phyloP scores from a whole-genome alignment of 2,797 vertebrate genomes.

The Hoplostethus mediterraneus region DNA sequence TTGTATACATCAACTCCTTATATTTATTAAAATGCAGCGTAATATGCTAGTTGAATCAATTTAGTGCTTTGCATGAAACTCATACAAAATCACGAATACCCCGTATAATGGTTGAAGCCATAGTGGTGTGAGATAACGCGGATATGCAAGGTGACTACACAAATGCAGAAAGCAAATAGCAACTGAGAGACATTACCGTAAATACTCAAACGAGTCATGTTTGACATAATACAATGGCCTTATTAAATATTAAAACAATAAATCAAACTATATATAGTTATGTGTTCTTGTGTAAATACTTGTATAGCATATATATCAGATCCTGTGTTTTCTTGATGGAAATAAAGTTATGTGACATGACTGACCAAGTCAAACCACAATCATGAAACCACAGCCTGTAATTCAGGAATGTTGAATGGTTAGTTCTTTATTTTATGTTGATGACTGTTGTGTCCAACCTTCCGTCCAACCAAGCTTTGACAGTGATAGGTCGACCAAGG shows the following conservation, averaged over 20 bases:
- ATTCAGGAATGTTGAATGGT: too few species aligned
- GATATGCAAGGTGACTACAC: slow-evolving; percentile 10
- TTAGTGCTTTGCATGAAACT: not conserved
- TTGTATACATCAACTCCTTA: fast-evolving
- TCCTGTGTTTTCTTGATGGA: too few species aligned
- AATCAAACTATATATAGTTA: not conserved
- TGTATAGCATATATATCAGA: too few species aligned
- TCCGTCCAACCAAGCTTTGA: too few species aligned
- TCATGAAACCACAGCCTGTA: too few species aligned
- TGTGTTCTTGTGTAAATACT: too few species aligned
- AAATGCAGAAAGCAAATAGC: not conserved
- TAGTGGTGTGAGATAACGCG: slow-evolving; percentile 73
- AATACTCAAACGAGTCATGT: not conserved
- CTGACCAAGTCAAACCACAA: too few species aligned
- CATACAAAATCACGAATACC: not conserved
- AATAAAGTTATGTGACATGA: too few species aligned
- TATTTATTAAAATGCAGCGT: fast-evolving
- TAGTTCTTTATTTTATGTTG: too few species aligned
- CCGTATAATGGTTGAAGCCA: slow-evolving; percentile 62
- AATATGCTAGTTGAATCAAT: fast-evolving
- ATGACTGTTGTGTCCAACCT: too few species aligned
- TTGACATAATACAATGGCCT: not conserved
- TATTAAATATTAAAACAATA: not conserved
- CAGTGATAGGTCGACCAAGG: too few species aligned
- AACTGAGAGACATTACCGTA: not conserved